Base-by-base conservation (phyloP, 1,140 invertebrate species). In the Mactra quadrangularis region DNA sequence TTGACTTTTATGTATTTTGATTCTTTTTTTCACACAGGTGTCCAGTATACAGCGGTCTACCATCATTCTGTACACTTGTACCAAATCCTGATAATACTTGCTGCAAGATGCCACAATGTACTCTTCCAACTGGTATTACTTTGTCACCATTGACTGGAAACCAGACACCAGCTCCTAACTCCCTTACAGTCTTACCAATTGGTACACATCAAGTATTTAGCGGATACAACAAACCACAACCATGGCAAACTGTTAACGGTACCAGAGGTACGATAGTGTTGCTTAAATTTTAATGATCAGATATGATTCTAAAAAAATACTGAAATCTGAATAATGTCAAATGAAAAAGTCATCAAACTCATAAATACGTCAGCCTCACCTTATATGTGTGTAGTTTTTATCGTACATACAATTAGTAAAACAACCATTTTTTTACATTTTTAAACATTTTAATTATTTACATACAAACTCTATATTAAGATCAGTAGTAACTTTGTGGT, bases 21-120 rank as follows among this genome's bases (percentile, higher is more conserved):
- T n/a, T n/a, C n/a, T n/a, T n/a, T n/a, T n/a, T n/a, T n/a, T n/a
- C n/a, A n/a, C n/a, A n/a, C n/a, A 90, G 89, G 71, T 90, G 89
- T 55, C 88, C 87, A 52, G 83, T 81, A 0, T 90, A 85, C 74
- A 85, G 84, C 57, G 78, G 84, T 57, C 64, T 90, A 4, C 89
- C 89, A 53, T 75, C 82, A 27, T 74, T 85, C 27, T 90, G 89
- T 70, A 75, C 17, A 1, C 72, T 89, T 27, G 33, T 86, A 4
- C 78, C 81, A 59, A 77, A 88, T 45, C 85, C 87, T 27, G 66
- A 60, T 4, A 85, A 89, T 52, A 41, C 25, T 35, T 90, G 89
- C 41, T 90, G 89, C 62, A 83, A 84, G 66, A 68, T 74, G 25
- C 84, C 84, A n/a, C 25, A 64, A 11, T 87, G 86, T 47, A 78